Evolutionary conservation across 53 echinoderm and acorn worm genomes (phyloP).

Genomic region (Holothuria scabra): DNA sequence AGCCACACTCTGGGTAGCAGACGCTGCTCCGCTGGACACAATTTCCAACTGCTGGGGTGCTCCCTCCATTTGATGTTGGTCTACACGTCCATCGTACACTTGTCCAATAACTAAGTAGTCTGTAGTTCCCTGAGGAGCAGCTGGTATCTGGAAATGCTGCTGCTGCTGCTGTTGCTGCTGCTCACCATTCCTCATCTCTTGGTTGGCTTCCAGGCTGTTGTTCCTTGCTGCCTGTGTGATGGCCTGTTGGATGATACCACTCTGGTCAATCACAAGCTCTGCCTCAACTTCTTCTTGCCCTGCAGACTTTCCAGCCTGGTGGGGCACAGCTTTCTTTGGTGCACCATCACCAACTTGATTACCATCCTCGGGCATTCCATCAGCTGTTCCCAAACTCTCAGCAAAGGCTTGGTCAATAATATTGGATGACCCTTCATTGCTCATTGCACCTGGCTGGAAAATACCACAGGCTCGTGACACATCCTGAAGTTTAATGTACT

Average conservation of each 20-base stretch:
- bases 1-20: constrained; percentile 30
- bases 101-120: constrained; percentile 38
- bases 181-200: constrained; percentile 14
- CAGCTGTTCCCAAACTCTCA: constrained; percentile 9
- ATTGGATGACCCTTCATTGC: not conserved
- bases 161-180: not conserved
- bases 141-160: constrained; percentile 22
- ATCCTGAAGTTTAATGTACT: constrained; percentile 44
- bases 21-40: constrained; percentile 7
- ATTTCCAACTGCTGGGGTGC: constrained; percentile 10
- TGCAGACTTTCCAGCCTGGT: not conserved
- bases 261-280: constrained; percentile 43
- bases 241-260: constrained; percentile 33
- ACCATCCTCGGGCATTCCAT: constrained; percentile 2
- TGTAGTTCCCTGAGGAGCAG: not conserved
- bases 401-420: constrained; percentile 44
- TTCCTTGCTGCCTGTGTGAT: constrained; percentile 21
- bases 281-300: constrained; percentile 4
- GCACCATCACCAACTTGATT: not conserved
- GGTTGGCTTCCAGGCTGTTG: not conserved
- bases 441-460: constrained; percentile 16
- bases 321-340: not conserved
- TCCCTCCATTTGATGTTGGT: not conserved
- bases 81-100: not conserved
- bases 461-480: constrained; percentile 37